Percentiles rank a stretch among this genome's conserved stretches.
phyloP scores from a whole-genome alignment of 37 sponge, comb jelly and placozoan species.

The Crambe crambe region DNA sequence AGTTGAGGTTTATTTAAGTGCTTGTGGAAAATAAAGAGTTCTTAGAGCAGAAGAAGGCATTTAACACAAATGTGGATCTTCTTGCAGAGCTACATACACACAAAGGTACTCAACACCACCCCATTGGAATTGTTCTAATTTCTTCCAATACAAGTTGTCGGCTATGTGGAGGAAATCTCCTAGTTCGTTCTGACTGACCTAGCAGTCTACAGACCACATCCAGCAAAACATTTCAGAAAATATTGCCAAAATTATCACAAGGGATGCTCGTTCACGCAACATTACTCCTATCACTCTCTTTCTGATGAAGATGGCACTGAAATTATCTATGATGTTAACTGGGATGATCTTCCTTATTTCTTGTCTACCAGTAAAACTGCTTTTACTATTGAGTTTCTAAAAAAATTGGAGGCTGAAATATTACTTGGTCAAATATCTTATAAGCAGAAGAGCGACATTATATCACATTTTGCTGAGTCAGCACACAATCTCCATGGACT shows the following conservation, averaged over 20 bases:
- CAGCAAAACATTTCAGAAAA: slow-evolving; percentile 13
- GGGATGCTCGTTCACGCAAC: slow-evolving; percentile 21
- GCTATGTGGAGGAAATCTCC: too few species aligned
- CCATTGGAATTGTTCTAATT: too few species aligned
- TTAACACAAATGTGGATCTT: too few species aligned
- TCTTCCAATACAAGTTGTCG: too few species aligned
- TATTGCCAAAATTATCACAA: neutral
- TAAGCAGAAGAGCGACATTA: neutral
- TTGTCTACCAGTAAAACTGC: slow-evolving; percentile 3
- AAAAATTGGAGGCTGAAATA: neutral
- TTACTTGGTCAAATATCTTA: slow-evolving; percentile 21
- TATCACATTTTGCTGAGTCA: too few species aligned
- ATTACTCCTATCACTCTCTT: slow-evolving; percentile 16
- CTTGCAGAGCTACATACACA: too few species aligned
- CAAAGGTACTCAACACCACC: too few species aligned
- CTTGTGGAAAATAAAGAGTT: too few species aligned
- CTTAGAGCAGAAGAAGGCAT: too few species aligned
- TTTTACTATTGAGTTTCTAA: neutral
- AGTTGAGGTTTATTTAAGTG: too few species aligned
- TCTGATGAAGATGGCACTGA: neutral
- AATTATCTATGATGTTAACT: neutral
- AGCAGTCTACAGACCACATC: neutral
- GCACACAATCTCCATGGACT: too few species aligned
- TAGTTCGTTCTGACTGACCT: too few species aligned
- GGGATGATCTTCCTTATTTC: slow-evolving; percentile 23